Evolutionary conservation across 1,140 invertebrate species (phyloP).

Genomic region (Tetramorium alpestre): DNA sequence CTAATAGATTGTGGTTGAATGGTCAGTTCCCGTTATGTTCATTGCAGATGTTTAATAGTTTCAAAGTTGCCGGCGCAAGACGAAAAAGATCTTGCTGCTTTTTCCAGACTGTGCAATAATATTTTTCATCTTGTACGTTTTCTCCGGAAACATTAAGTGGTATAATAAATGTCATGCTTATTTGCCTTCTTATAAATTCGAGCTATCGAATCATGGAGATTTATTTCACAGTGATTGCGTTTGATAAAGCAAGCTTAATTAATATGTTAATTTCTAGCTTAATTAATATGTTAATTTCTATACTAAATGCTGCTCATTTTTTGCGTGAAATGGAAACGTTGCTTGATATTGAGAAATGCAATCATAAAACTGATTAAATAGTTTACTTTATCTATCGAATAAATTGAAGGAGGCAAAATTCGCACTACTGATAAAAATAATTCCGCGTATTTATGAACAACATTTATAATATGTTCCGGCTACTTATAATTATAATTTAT

Average conservation of each 20-base stretch:
- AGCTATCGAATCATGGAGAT: constrained; percentile 23
- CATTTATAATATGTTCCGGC: background rate
- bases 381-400: background rate
- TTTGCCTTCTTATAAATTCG: background rate
- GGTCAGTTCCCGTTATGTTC: constrained; percentile 25
- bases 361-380: constrained; percentile 4
- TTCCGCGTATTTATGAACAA: background rate
- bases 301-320: background rate
- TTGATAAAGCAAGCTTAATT: constrained; percentile 7
- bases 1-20: constrained; percentile 17
- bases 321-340: background rate
- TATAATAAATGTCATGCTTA: constrained; percentile 49
- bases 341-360: constrained; percentile 12
- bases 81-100: constrained; percentile 23
- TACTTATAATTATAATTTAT: background rate
- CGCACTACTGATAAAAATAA: background rate
- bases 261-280: constrained; percentile 13
- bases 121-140: constrained; percentile 47
- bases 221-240: constrained; percentile 10
- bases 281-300: constrained; percentile 29
- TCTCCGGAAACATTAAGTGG: constrained; percentile 65
- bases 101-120: background rate
- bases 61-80: constrained; percentile 34
- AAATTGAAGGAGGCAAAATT: background rate
- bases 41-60: constrained; percentile 23